phyloP scores from a whole-genome alignment of 2,797 vertebrate species.

The Sebastiscus tertius region DNA sequence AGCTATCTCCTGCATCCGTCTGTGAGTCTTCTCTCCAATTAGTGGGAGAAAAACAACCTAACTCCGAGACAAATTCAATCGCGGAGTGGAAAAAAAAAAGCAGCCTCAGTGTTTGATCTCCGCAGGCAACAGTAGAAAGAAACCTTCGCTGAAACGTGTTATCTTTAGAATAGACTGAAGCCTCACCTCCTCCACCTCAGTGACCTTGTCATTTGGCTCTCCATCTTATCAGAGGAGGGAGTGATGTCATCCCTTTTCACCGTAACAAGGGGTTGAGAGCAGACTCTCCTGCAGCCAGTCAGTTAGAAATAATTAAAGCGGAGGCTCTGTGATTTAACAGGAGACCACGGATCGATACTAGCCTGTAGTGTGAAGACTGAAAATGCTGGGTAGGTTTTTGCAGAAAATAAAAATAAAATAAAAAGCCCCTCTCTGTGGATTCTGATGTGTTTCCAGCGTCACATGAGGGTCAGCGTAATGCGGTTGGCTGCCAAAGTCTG shows the following conservation, averaged over 20 bases:
- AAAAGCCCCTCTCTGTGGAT: conserved; percentile 61
- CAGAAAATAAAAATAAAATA: conserved; percentile 65
- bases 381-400: conserved; percentile 58
- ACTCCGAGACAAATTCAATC: conserved; percentile 67
- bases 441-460: conserved; percentile 74
- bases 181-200: conserved; percentile 68
- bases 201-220: conserved; percentile 76
- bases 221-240: conserved; percentile 66
- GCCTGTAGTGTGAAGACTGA: conserved; percentile 54
- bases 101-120: conserved; percentile 67
- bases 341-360: conserved; percentile 74
- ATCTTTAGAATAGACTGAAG: conserved; percentile 63
- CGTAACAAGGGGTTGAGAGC: conserved; percentile 62
- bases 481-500: conserved; percentile 75
- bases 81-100: conserved; percentile 38
- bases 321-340: conserved; percentile 69
- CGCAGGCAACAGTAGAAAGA: conserved; percentile 52
- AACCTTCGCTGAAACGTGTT: conserved; percentile 58
- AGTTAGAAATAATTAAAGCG: conserved; percentile 74
- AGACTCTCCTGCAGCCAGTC: conserved; percentile 61
- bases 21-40: conserved; percentile 77
- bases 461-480: conserved; percentile 73
- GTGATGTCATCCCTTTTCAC: conserved; percentile 67
- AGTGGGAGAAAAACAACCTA: conserved; percentile 76
- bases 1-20: conserved; percentile 57